Conservation (phyloP, 2,888 invertebrate genomes). For the Machimus atricapillus region DNA sequence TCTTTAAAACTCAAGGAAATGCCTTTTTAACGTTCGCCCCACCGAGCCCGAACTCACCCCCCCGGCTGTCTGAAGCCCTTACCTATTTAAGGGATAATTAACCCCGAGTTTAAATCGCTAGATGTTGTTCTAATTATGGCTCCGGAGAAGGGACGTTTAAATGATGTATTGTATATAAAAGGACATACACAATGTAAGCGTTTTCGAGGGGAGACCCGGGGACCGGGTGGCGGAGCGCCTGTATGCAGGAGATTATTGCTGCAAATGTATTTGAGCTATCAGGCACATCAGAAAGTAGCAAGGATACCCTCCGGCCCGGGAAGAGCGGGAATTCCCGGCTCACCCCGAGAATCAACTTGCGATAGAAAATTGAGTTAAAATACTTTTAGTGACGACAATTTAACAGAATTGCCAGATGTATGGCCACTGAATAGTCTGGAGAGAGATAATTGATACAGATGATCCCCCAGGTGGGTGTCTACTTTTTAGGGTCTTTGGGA, state of each 20-base stretch:
- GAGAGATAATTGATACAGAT: background rate
- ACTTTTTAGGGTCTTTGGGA: background rate
- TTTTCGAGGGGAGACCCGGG: background rate
- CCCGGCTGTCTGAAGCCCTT: background rate
- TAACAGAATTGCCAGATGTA: slow-evolving; percentile 17
- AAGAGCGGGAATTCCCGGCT: background rate
- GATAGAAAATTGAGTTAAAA: slow-evolving; percentile 56
- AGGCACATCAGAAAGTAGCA: slow-evolving; percentile 30
- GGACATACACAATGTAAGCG: slow-evolving; percentile 29
- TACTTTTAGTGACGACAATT: slow-evolving; percentile 53
- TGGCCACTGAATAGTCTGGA: background rate
- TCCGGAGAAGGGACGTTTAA: slow-evolving; percentile 38
- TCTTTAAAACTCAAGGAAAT: slow-evolving; percentile 20
- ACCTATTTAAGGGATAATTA: slow-evolving; percentile 40
- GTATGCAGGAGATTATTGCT: slow-evolving; percentile 12
- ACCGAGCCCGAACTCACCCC: background rate
- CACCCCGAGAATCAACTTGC: slow-evolving; percentile 48
- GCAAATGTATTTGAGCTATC: slow-evolving; percentile 30
- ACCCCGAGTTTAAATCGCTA: slow-evolving; percentile 41
- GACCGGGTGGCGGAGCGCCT: background rate
- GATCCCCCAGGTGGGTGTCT: background rate
- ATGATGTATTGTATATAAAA: slow-evolving; percentile 41
- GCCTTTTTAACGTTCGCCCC: slow-evolving; percentile 32
- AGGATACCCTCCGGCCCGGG: background rate
- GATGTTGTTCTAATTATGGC: slow-evolving; percentile 43